Base-by-base conservation (phyloP, 2,797 vertebrate species). In the Leucoraja ocellata region DNA sequence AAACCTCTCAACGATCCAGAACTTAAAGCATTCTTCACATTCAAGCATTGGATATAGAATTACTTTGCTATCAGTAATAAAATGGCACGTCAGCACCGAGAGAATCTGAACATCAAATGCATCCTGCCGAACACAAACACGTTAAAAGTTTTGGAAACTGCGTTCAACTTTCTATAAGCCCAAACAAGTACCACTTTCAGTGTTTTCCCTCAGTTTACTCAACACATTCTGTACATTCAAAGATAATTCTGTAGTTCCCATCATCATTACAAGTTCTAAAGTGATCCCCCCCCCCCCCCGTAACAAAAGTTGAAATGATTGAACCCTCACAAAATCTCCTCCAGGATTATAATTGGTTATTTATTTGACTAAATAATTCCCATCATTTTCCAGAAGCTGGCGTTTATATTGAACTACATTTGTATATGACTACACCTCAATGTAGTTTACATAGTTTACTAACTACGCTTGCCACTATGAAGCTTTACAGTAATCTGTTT, bases 11-110 rank as follows among this genome's bases (percentile, higher is more conserved):
- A 96, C 4, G 96, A 97, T 39, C 36, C 94, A 79, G 96, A 97
- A 0, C 95, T 96, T 1, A 96, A 95, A 94, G 95, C 96, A 63
- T 96, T 97, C 94, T 97, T 97, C 93, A 96, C 93, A 88, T 96
- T 96, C 94, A 97, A 95, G 95, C 95, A 96, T 79, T 97, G 97
- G 96, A 95, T 95, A 46, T 39, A 93, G 68, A n/a, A 36, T 93
- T 73, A 74, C 1, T 16, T 93, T 93, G 54, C 77, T 71, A 23
- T 93, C 36, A 32, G 63, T 21, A 80, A 80, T 39, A 93, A 93
- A 78, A 65, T 32, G 58, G 65, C 54, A 16, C 23, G 39, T n/a
- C 1, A 54, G 2, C 9, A 73, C 21, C 54, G 39, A 54, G 54
- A 54, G 68, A 74, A 74, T 76, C 36, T 32, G 14, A 32, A 63